Evolutionary conservation across 2,797 vertebrate species (phyloP).

Genomic region (Notoglanidium macrostoma): DNA sequence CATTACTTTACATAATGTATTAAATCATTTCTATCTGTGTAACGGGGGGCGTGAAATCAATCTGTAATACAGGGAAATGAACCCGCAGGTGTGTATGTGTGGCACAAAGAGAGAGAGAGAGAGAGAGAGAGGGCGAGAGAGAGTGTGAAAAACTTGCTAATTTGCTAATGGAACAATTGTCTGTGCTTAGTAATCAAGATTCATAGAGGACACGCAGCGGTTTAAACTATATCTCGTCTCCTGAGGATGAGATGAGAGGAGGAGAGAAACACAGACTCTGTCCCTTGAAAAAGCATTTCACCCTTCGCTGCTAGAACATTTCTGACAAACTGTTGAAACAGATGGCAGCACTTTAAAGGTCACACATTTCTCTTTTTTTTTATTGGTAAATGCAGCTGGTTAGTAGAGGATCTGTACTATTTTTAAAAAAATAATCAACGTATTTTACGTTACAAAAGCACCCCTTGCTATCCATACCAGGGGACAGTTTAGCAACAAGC

Average conservation of each 20-base stretch:
- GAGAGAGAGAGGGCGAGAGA: not conserved
- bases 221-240: conserved; percentile 6
- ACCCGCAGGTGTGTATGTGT: conserved; percentile 41
- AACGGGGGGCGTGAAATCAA: conserved; percentile 66
- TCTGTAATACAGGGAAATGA: conserved; percentile 69
- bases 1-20: conserved; percentile 72
- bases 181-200: conserved; percentile 40
- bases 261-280: not conserved
- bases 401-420: not conserved
- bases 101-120: conserved; percentile 10
- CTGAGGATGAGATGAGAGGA: not conserved
- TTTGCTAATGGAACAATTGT: conserved; percentile 52
- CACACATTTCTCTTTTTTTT: not conserved
- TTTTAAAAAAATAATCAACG: not conserved
- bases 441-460: not conserved
- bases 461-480: not conserved
- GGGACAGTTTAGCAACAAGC: not conserved
- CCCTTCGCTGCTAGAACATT: not conserved
- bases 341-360: not conserved
- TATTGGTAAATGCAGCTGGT: not conserved
- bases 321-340: not conserved
- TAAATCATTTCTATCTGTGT: conserved; percentile 63
- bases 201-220: conserved; percentile 17
- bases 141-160: conserved; percentile 30
- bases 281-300: not conserved